Evolutionary conservation across 2,888 invertebrate genomes (phyloP).

Genomic region (Lasioglossum zephyrum): DNA sequence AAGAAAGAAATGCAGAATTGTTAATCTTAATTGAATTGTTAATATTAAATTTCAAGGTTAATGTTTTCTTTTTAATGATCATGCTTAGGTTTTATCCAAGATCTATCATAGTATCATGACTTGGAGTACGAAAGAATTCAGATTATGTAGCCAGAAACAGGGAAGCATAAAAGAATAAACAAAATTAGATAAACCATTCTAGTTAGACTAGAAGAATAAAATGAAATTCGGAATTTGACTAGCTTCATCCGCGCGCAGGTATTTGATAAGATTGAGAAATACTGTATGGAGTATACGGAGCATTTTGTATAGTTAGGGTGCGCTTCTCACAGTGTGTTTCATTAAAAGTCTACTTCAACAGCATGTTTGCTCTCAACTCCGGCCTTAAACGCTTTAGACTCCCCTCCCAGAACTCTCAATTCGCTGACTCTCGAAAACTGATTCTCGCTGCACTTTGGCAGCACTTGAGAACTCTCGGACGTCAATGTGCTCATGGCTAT

Average conservation of each 20-base stretch:
- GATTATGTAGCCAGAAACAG: too few relatives aligned
- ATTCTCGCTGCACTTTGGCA: conserved; percentile 13
- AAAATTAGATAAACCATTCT: not conserved
- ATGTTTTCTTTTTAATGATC: too few relatives aligned
- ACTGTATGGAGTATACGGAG: not conserved
- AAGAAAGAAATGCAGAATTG: too few relatives aligned
- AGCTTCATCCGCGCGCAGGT: too few relatives aligned
- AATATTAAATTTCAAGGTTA: too few relatives aligned
- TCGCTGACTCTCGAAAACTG: conserved; percentile 26
- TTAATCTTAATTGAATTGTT: too few relatives aligned
- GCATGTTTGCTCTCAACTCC: not conserved
- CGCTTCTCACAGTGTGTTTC: not conserved
- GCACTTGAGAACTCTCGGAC: conserved; percentile 19
- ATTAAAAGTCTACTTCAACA: conserved; percentile 11
- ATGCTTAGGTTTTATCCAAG: too few relatives aligned
- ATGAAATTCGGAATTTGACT: too few relatives aligned
- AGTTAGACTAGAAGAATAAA: too few relatives aligned
- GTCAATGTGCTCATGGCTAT: conserved; percentile 2
- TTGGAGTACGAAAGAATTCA: too few relatives aligned
- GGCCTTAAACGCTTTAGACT: conserved; percentile 7
- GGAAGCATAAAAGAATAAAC: too few relatives aligned
- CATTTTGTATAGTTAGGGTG: not conserved
- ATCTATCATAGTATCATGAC: too few relatives aligned
- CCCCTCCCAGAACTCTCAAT: conserved; percentile 9
- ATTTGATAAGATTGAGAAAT: not conserved